Base-by-base conservation (phyloP, 2,888 invertebrate species). In the Dryadula phaetusa region DNA sequence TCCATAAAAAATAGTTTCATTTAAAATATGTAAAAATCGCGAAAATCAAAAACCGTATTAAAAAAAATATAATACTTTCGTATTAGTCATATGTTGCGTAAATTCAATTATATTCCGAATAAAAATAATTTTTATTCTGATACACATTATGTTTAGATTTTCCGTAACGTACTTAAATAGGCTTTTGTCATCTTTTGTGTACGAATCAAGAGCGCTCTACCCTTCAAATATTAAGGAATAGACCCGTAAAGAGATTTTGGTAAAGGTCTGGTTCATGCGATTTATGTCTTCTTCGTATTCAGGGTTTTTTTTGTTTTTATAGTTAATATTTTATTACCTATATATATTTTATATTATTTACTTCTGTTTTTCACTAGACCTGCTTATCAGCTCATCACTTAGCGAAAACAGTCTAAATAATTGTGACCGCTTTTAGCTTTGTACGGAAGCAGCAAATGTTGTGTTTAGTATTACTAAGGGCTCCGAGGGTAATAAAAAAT, bases 401-500 rank as follows among this genome's bases (percentile, higher is more conserved):
- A 28, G 1, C 16, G 52, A 5, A 52, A 32, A 16, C 10, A 5
- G n/a, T 20, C 7, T 8, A 2, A 37, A 20, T 22, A 22, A 7
- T 16, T 18, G 8, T 44, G 16, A 16, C 18, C 25, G 16, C 1
- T n/a, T 42, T n/a, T n/a, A n/a, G n/a, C n/a, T n/a, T 20, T 18
- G 28, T 20, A 42, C 7, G 20, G 12, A 18, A 63, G 20, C n/a
- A 25, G 28, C 34, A 44, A 64, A 54, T 56, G 34, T 42, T 49
- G 49, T 47, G 47, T 62, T 66, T 61, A 56, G 66, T 62, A 54
- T 62, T 62, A 40, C 54, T 46, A 61, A 18, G 46, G 62, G 54
- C 54, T 66, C 54, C 34, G 28, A 37, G 47, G 40, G 22, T 37
- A 56, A 62, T 62, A 66, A 66, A 66, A 62, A 20, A 20, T 62